Base-by-base conservation (phyloP, 2,797 vertebrate genomes). In the Molossus molossus region DNA sequence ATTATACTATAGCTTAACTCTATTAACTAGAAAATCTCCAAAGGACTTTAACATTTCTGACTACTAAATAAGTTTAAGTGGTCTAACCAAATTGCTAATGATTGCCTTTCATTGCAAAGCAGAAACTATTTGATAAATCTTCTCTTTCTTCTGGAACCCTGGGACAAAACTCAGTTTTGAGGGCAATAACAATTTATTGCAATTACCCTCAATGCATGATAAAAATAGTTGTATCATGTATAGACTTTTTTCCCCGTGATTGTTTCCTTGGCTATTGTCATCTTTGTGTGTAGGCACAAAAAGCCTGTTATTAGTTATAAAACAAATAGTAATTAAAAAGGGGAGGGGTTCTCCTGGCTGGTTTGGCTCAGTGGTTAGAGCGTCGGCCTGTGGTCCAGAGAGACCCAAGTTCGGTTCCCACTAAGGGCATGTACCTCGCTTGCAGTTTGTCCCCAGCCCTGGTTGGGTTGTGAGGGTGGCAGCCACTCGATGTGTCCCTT, bases 11-110 rank as follows among this genome's bases (percentile, higher is more conserved):
- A 96, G 0, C 0, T 94, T 94, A 96, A 81, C 95, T 97, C 29
- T 90, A 72, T 94, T 92, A 90, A 97, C 94, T 12, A 94, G 33
- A 37, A 92, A 98, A 77, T 75, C 23, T 95, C 48, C 79, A 96
- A 76, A 92, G 17, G 80, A 85, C 5, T 62, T 95, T 91, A 88
- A 48, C 62, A 97, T 96, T 97, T 88, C 85, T 94, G 50, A 89
- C 73, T 90, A 70, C 25, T 76, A 97, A 96, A 83, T 95, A 97
- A 96, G 62, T 97, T 97, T 88, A 82, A 94, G 69, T 92, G 58
- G 23, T 92, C 58, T 94, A 96, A 86, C 29, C 60, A 94, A 84
- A 94, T 97, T 96, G 62, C 40, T 97, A 90, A 94, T 79, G 92
- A 96, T 91, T 96, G 60, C 33, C 21, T 95, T 93, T 95, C 75